Evolutionary conservation across 2,113 vertebrate species (phyloP), one percentile per base, ranked within the genome.

Genomic region (Nothobranchius furzeri): DNA sequence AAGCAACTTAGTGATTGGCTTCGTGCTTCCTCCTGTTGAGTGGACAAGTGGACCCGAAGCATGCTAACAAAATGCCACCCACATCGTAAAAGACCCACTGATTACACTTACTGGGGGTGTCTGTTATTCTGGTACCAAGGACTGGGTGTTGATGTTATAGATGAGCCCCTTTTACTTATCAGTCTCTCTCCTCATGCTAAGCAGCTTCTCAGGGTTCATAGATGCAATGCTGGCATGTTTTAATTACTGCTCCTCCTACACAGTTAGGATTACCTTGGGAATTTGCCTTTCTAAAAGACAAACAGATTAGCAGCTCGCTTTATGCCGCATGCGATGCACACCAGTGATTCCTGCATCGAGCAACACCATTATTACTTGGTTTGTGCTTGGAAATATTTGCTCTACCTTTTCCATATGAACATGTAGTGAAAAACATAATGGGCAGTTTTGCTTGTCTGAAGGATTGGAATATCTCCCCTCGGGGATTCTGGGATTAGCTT

Each of bases 381-480:
- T 55, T 52, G 36, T 51, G 49, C 80, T 68, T 24, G 82, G 85
- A 88, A 88, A 89, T 72, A 60, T 84, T 72, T 73, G 83, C 79
- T 58, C 36, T 70, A 75, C 78, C 78, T 87, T 88, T 89, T 89
- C 87, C 82, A 68, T 70, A 55, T 54, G 60, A 76, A 73, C 61
- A 42, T 42, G 51, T 55, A 70, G 70, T 82, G 54, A 12, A 59
- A 69, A 54, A 64, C 74, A 48, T 64, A 75, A 70, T 56, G 54
- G 63, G 75, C 12, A 64, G 73, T 88, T 85, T 86, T 64, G 80
- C 76, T 81, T 30, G 82, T 84, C 85, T 86, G 78, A 76, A 63
- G 76, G 75, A 65, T 80, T 77, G 87, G 87, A 89, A 89, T 87
- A 88, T 87, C 79, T 84, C 61, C 64, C 81, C 82, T 76, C 75